Evolutionary conservation across 2,113 vertebrate species (phyloP).

Genomic region (Pluvialis apricaria): DNA sequence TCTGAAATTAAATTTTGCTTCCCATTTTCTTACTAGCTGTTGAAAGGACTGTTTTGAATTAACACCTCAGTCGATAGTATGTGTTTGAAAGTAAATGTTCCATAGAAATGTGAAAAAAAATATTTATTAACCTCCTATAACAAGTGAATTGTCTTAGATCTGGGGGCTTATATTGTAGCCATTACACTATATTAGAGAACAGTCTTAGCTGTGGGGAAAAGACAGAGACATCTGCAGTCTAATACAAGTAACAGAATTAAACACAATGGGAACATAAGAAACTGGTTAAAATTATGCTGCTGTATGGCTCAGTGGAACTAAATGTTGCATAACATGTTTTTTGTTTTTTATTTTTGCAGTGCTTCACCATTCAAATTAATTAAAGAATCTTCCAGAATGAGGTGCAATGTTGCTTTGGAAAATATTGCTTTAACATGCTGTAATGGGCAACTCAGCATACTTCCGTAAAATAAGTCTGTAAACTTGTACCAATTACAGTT

Average conservation of each 20-base stretch:
- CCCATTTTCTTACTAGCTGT: conserved; percentile 4
- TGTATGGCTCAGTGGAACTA: conserved; percentile 48
- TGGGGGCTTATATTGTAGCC: conserved; percentile 2
- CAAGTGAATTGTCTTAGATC: conserved; percentile 34
- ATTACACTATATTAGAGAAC: conserved; percentile 34
- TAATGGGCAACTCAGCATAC: not conserved
- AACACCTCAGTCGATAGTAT: not conserved
- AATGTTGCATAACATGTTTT: conserved; percentile 57
- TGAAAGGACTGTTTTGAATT: not conserved
- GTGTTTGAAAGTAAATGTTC: conserved; percentile 61
- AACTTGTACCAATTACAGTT: not conserved
- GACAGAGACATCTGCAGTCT: conserved; percentile 54
- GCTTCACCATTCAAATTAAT: conserved; percentile 56
- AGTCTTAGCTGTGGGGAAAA: conserved; percentile 50
- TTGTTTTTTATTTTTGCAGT: conserved; percentile 36
- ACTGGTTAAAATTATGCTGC: conserved; percentile 46
- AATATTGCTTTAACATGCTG: not conserved
- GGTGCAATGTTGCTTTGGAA: conserved; percentile 21
- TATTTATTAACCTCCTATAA: conserved; percentile 42
- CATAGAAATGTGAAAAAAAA: conserved; percentile 32
- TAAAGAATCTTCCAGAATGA: conserved; percentile 55
- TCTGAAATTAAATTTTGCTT: conserved; percentile 27
- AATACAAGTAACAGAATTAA: conserved; percentile 37
- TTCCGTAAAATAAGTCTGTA: not conserved
- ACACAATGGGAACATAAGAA: conserved; percentile 44